phyloP scores from a whole-genome alignment of 2,797 vertebrate species.

The Sebastes iracundus region DNA sequence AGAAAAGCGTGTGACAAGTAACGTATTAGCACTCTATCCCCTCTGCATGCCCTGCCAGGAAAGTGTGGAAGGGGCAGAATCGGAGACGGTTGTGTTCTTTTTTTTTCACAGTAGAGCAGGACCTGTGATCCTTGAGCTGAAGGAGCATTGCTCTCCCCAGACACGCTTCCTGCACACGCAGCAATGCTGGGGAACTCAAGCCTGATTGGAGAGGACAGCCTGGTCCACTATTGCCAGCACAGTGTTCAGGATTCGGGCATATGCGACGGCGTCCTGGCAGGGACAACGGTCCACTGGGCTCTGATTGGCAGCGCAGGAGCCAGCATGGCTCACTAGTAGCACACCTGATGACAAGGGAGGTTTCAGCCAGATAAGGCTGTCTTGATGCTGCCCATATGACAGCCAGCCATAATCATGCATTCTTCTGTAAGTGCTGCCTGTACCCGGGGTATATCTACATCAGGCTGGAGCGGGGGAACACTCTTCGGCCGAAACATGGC shows the following conservation, averaged over 20 bases:
- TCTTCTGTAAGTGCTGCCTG: slow-evolving; percentile 35
- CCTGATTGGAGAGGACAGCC: slow-evolving; percentile 74
- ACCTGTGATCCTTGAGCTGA: slow-evolving; percentile 60
- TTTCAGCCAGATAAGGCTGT: slow-evolving; percentile 61
- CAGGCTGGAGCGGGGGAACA: slow-evolving; percentile 39
- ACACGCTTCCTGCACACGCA: slow-evolving; percentile 68
- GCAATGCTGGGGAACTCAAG: slow-evolving; percentile 66
- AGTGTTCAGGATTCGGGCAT: slow-evolving; percentile 50
- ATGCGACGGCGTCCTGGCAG: slow-evolving; percentile 53
- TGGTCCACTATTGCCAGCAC: slow-evolving; percentile 50
- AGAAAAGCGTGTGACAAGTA: not conserved
- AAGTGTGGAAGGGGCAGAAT: slow-evolving; percentile 63
- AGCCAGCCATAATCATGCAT: slow-evolving; percentile 52
- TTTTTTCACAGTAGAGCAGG: slow-evolving; percentile 9
- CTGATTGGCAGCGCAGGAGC: slow-evolving; percentile 64
- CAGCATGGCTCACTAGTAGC: slow-evolving; percentile 39
- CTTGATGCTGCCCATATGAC: slow-evolving; percentile 45
- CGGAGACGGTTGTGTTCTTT: slow-evolving; percentile 34
- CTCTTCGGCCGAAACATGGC: slow-evolving; percentile 39
- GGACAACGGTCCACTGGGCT: slow-evolving; percentile 51
- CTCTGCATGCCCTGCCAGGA: slow-evolving; percentile 10
- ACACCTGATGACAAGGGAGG: slow-evolving; percentile 62
- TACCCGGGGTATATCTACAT: slow-evolving; percentile 27
- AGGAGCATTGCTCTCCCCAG: slow-evolving; percentile 61
- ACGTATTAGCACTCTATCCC: not conserved